A percentile compares a stretch with the other conserved stretches of the same genome.
Conservation (phyloP, 2,113 vertebrate species). For the Oceanodroma tethys region DNA sequence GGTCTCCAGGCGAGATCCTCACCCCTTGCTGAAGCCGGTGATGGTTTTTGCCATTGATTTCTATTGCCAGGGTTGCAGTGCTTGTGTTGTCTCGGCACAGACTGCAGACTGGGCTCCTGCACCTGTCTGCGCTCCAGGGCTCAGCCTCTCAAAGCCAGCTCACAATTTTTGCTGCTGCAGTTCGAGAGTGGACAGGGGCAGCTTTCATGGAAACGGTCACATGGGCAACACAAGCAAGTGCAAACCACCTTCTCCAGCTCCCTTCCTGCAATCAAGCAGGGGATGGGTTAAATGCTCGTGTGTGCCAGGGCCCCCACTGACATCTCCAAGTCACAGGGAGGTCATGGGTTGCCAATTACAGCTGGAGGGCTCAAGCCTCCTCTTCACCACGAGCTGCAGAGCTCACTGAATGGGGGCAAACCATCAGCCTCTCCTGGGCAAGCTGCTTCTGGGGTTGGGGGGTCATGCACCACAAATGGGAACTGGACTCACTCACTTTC, state of each 20-base stretch:
- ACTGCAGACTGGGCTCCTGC: background rate
- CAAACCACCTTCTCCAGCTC: background rate
- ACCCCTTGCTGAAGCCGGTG: background rate
- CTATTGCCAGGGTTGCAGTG: background rate
- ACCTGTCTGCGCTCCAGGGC: background rate
- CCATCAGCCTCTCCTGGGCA: background rate
- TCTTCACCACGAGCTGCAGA: background rate
- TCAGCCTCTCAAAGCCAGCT: background rate
- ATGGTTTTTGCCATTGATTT: background rate
- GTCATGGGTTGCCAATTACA: background rate
- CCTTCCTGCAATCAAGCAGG: background rate
- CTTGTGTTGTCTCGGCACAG: background rate
- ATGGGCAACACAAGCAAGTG: background rate
- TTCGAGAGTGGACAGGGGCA: accelerated
- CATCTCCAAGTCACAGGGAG: background rate
- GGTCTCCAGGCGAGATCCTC: background rate
- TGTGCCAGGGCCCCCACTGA: background rate
- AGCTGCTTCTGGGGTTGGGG: background rate
- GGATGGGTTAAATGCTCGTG: accelerated
- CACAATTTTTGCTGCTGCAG: background rate
- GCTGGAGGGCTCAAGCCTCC: background rate
- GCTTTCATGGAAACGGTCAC: background rate
- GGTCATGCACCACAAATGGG: background rate
- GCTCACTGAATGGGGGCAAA: background rate
- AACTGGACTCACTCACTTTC: background rate